These are phyloP conservation scores for Corapipo altera DNA, from an alignment of 2,113 vertebrate species.

Conservation along the genomic window DNA sequence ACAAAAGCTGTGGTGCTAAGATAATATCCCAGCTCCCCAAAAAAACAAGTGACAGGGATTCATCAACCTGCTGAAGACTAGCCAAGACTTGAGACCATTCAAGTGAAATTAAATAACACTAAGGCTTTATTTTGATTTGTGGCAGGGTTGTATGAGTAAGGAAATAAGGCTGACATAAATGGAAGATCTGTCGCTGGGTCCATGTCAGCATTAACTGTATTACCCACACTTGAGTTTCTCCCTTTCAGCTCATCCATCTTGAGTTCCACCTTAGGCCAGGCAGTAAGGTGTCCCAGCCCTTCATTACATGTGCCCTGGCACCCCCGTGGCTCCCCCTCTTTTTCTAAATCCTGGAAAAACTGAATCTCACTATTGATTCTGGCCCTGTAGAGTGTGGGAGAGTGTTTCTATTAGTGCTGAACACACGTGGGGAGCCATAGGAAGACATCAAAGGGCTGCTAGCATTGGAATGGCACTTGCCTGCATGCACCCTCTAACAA, in stretches of 20 bases:
- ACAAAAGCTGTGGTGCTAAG: neutral
- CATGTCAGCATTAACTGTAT: neutral
- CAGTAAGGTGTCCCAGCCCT: neutral
- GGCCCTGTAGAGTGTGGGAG: accelerated
- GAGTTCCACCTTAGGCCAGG: neutral
- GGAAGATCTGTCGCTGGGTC: neutral
- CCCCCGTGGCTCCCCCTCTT: neutral
- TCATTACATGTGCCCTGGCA: neutral
- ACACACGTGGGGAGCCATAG: neutral
- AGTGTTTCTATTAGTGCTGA: neutral
- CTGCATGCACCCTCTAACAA: neutral
- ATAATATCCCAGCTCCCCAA: neutral
- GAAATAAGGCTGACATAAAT: neutral
- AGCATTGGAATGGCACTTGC: neutral
- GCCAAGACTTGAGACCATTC: neutral
- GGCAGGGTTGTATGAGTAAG: neutral
- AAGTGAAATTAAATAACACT: neutral
- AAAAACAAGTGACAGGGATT: neutral
- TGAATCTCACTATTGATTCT: neutral
- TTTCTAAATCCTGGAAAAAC: neutral
- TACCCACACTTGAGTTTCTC: neutral
- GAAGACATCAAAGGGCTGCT: neutral
- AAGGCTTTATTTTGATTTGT: neutral
- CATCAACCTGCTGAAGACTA: neutral
- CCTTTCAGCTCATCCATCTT: neutral